Evolutionary conservation across 2,797 vertebrate species (phyloP).

Genomic region (Coilia nasus): DNA sequence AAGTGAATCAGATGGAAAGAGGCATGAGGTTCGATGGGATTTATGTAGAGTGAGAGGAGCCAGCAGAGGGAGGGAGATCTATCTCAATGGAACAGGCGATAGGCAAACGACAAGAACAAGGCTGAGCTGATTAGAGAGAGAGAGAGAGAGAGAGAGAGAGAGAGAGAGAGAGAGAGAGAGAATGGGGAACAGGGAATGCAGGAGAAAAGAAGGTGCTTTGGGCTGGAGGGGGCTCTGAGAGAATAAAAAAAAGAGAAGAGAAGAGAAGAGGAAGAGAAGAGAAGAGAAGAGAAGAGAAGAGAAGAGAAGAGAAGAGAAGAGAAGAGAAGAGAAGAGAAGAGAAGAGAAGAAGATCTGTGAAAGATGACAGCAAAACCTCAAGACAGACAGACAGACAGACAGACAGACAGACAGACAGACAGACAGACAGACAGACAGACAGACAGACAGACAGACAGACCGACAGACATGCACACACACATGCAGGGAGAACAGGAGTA

Average conservation of each 20-base stretch:
- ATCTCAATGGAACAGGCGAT: constrained; percentile 10
- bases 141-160: no score
- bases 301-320: no score
- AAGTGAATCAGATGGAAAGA: constrained; percentile 1
- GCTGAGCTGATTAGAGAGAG: constrained; percentile 12
- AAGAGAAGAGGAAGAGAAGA: neutral
- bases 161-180: no score
- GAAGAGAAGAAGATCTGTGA: neutral
- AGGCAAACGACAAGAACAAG: constrained; percentile 1
- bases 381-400: neutral
- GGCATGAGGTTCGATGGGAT: constrained; percentile 6
- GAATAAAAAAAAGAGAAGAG: neutral
- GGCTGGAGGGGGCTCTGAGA: neutral
- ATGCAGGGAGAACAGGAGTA: neutral
- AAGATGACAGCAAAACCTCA: constrained; percentile 15
- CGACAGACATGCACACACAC: neutral
- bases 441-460: neutral
- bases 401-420: no score
- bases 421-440: no score
- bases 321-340: no score
- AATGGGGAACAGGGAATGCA: neutral
- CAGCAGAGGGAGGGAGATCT: neutral
- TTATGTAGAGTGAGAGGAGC: neutral
- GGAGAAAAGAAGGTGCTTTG: neutral
- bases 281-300: neutral